Evolutionary conservation across 1,140 invertebrate species (phyloP), one percentile per base, ranked within the genome.

Genomic region (Lineus longissimus): DNA sequence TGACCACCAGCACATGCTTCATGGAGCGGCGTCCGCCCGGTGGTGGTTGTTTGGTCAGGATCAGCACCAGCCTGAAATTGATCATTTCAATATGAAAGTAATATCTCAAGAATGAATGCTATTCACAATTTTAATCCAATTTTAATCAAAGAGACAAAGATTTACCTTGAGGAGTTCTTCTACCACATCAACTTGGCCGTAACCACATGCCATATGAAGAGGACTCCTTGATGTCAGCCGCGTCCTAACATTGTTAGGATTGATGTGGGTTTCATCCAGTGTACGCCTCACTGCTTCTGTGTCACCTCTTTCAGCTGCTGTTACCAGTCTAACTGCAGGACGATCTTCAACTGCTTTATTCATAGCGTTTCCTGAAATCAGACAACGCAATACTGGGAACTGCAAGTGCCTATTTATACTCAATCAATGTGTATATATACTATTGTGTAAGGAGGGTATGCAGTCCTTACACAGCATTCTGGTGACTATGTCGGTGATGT

Each of bases 1-100:
- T 80, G 70, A 29, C 78, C 78, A 17, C 76, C 73, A 2, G 71
- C 61, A 62, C 76, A 76, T 1, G 75, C 75, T 27, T 80, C 76
- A 65, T 80, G 78, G 4, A 80, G 59, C 2, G 76, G 65, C 13
- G 72, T 73, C 27, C 76, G 64, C 2, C 74, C 71, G 9, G 54
- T 65, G 22, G 57, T 55, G 25, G 55, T 69, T 15, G 62, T 65
- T 9, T 41, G 27, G 13, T 63, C 30, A 6, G 69, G 66, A 61
- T 67, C 64, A 19, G 59, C 61, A 30, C 71, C 71, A 59, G 61
- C 67, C 70, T 73, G 41, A 36, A 66, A 22, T 30, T 57, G 29
- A 51, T 17, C 13, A 13, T 4, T 23, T 57, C 27, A 15, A 51
- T 6, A 61, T 15, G 4, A 27, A n/a, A 27, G 4, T 2, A 4